Percentiles rank a stretch among this genome's conserved stretches.
These are phyloP conservation scores for Semaprochilodus insignis DNA, from an alignment of 2,797 vertebrate genomes.

Conservation along the genomic window DNA sequence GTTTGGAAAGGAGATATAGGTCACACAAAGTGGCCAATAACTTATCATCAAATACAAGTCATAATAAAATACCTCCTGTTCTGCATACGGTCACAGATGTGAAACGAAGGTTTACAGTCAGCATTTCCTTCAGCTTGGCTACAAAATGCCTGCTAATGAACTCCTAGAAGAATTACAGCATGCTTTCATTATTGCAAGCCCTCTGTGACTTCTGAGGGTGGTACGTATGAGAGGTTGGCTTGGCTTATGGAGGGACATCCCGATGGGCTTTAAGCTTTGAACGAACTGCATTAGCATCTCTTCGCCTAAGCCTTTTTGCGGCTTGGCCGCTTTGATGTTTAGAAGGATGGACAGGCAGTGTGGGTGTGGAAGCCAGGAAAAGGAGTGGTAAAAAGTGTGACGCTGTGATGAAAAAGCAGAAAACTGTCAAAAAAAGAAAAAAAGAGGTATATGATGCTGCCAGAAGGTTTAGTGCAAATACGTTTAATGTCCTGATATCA, in stretches of 20 bases:
- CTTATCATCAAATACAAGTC: too few relatives aligned
- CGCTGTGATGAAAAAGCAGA: slow-evolving; percentile 30
- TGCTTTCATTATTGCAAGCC: neutral
- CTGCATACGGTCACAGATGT: too few relatives aligned
- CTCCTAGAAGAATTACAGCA: too few relatives aligned
- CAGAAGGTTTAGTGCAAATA: neutral
- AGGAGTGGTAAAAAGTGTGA: slow-evolving; percentile 17
- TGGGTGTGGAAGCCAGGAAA: neutral
- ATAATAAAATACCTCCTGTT: too few relatives aligned
- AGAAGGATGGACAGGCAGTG: slow-evolving; percentile 45
- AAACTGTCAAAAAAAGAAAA: neutral
- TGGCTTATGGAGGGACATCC: neutral
- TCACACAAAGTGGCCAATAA: too few relatives aligned
- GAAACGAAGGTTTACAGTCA: too few relatives aligned
- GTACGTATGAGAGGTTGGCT: neutral
- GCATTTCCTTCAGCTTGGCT: too few relatives aligned
- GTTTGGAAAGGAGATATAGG: too few relatives aligned
- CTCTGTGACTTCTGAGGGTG: neutral
- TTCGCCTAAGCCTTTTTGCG: slow-evolving; percentile 61
- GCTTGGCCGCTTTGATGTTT: slow-evolving; percentile 69
- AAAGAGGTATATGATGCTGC: neutral
- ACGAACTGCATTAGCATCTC: slow-evolving; percentile 60
- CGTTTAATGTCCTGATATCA: too few relatives aligned
- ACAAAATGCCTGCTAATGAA: too few relatives aligned
- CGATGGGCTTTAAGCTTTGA: slow-evolving; percentile 36